Percentiles rank a stretch among this genome's conserved stretches.
These are phyloP conservation scores for Chrysoperla carnea DNA, from an alignment of 1,140 invertebrate species.

Conservation along the genomic window DNA sequence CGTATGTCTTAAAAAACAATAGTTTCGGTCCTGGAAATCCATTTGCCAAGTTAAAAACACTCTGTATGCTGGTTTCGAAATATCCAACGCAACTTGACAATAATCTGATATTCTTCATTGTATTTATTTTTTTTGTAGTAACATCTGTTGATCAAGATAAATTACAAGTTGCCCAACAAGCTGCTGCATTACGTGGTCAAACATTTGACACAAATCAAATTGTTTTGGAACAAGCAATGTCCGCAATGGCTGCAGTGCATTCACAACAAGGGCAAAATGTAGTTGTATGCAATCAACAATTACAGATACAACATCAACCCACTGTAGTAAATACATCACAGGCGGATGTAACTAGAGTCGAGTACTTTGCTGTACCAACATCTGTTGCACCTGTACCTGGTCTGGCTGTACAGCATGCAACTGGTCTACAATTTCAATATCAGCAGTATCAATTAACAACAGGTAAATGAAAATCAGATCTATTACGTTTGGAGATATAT, in stretches of 20 bases:
- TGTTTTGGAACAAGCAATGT: constrained; percentile 8
- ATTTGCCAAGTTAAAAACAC: no score
- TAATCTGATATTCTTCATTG: no score
- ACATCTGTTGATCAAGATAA: constrained; percentile 1
- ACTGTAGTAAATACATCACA: not conserved
- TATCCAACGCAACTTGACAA: no score
- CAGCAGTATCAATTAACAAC: not conserved
- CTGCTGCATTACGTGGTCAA: not conserved
- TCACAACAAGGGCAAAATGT: not conserved
- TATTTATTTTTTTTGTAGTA: not conserved
- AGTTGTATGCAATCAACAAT: not conserved
- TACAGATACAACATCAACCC: not conserved
- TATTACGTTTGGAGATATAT: no score
- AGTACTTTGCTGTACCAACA: constrained; percentile 32
- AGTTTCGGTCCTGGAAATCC: no score
- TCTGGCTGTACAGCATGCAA: constrained; percentile 20
- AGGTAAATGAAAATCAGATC: not conserved
- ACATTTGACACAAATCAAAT: not conserved
- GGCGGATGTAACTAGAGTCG: constrained; percentile 15
- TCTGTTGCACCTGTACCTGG: constrained; percentile 16
- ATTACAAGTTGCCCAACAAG: constrained; percentile 1
- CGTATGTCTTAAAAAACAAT: no score
- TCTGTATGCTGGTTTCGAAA: no score
- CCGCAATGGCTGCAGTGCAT: constrained; percentile 7
- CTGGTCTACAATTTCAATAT: constrained; percentile 19